phyloP scores from a whole-genome alignment of 2,113 vertebrate species.

The Tetraodon nigroviridis region DNA sequence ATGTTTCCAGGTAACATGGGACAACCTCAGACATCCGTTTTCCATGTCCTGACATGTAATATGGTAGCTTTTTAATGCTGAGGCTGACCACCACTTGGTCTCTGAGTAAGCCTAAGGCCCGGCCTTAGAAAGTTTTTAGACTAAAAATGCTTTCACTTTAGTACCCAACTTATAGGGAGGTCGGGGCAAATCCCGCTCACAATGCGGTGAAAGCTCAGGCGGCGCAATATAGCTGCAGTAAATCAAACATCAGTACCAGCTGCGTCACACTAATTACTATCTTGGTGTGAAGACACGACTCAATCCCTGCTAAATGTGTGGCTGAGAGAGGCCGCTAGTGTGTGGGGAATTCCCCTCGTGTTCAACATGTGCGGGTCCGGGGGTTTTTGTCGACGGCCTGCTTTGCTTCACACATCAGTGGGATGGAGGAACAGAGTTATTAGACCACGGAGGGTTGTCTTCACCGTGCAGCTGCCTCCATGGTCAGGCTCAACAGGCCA shows the following conservation, averaged over 20 bases:
- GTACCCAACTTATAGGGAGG: neutral
- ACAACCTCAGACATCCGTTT: too few species aligned
- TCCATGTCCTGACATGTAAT: too few species aligned
- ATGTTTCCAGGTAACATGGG: too few species aligned
- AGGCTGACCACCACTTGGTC: too few species aligned
- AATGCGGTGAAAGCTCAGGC: neutral
- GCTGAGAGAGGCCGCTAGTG: constrained; percentile 25
- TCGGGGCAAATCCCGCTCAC: too few species aligned
- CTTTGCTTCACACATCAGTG: constrained; percentile 69
- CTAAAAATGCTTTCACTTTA: neutral
- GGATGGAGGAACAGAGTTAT: constrained; percentile 63
- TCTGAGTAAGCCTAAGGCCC: too few species aligned
- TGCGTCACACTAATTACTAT: constrained; percentile 62
- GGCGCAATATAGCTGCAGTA: constrained; percentile 29
- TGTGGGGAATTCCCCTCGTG: constrained; percentile 62
- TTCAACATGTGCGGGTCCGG: constrained; percentile 59
- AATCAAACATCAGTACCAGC: constrained; percentile 42
- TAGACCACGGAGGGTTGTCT: constrained; percentile 56
- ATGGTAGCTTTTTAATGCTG: too few species aligned
- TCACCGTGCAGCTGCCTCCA: constrained; percentile 56
- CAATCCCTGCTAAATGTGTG: constrained; percentile 55
- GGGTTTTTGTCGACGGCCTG: constrained; percentile 50
- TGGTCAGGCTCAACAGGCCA: constrained; percentile 49
- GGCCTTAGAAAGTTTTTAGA: neutral
- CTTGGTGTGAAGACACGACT: constrained; percentile 62